Evolutionary conservation across 2,888 invertebrate species (phyloP).

Genomic region (Tetragonula carbonaria): DNA sequence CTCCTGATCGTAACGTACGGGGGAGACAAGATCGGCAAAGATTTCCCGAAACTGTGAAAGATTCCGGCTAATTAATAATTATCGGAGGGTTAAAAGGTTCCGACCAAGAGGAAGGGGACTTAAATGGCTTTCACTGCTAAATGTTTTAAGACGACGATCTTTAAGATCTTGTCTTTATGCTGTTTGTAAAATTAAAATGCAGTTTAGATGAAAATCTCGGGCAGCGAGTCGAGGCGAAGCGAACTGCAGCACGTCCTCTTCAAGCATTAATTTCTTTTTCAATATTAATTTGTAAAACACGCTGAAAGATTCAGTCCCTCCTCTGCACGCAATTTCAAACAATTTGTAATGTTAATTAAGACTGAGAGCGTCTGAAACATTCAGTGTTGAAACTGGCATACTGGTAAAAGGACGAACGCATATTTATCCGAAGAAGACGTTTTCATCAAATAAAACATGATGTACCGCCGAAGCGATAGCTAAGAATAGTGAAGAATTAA

Average conservation of each 20-base stretch:
- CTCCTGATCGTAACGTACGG: constrained; percentile 1
- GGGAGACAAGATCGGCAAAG: not conserved
- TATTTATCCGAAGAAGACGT: no score
- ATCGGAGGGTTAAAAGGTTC: not conserved
- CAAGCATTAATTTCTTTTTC: not conserved
- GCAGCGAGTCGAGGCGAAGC: not conserved
- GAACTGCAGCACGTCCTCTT: not conserved
- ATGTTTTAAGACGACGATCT: not conserved
- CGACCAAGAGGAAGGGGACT: not conserved
- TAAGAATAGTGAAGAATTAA: no score
- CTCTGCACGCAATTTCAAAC: no score
- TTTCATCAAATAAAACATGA: no score
- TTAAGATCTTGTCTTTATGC: not conserved
- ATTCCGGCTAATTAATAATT: not conserved
- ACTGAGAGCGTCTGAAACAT: no score
- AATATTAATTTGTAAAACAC: not conserved
- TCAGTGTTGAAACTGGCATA: no score
- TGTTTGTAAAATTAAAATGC: not conserved
- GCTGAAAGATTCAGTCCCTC: no score
- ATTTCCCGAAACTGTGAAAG: constrained; percentile 1
- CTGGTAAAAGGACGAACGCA: no score
- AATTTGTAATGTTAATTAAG: no score
- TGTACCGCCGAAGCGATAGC: no score
- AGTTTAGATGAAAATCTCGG: not conserved
- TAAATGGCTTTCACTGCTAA: not conserved